These are phyloP conservation scores for Sebastes umbrosus DNA, from an alignment of 2,797 vertebrate genomes.

Conservation along the genomic window DNA sequence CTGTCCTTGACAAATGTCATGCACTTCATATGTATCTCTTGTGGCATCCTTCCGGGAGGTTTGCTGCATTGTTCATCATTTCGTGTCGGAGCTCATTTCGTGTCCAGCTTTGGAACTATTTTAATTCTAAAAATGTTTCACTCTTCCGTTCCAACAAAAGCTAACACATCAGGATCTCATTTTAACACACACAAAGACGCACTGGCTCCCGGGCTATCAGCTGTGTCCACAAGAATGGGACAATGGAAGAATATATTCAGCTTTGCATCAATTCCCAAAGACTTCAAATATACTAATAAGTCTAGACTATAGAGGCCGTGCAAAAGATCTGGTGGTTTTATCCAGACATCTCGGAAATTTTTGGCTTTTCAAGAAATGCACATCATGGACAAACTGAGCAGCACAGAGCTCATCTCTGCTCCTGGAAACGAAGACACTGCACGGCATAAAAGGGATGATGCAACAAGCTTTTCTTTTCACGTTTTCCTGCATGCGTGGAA, in stretches of 20 bases:
- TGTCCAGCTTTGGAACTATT: not conserved
- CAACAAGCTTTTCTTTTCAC: not conserved
- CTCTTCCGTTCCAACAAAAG: conserved; percentile 3
- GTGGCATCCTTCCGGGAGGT: not conserved
- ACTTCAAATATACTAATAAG: not conserved
- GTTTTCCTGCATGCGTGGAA: not conserved
- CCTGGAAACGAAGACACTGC: not conserved
- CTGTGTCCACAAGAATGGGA: not conserved
- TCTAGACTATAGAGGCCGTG: not conserved
- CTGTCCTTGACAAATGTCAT: not conserved
- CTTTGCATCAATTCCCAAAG: not conserved
- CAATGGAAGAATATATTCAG: not conserved
- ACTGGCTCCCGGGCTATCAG: not conserved
- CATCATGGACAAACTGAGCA: conserved; percentile 5
- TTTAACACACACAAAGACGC: conserved; percentile 13
- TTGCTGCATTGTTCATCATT: not conserved
- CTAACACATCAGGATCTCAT: conserved; percentile 33
- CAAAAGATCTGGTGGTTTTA: not conserved
- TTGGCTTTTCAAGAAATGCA: conserved; percentile 12
- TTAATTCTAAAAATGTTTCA: not conserved
- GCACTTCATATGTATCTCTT: not conserved
- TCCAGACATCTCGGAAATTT: not conserved
- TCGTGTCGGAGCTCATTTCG: not conserved
- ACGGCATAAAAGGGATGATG: not conserved
- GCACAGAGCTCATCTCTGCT: not conserved